Conservation (phyloP, 1,140 invertebrate species). For the Drosophila micromelanica region DNA sequence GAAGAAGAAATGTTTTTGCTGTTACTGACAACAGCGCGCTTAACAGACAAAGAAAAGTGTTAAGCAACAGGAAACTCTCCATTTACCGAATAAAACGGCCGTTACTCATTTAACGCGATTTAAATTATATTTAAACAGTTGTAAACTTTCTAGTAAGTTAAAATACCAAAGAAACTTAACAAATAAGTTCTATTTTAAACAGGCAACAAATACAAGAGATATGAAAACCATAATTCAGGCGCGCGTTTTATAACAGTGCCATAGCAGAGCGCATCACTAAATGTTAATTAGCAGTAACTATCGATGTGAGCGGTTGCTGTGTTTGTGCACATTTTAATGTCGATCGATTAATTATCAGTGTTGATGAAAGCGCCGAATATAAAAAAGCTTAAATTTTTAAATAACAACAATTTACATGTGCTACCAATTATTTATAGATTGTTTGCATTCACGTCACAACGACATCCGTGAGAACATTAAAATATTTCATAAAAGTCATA, state of each 20-base stretch:
- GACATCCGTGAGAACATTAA: not conserved
- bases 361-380: not conserved
- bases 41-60: slow-evolving; percentile 1
- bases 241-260: not conserved
- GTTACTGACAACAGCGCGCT: slow-evolving; percentile 9
- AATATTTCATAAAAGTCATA: not conserved
- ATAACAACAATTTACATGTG: slow-evolving; percentile 6
- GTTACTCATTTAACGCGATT: not conserved
- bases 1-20: slow-evolving; percentile 21
- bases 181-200: not conserved
- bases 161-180: not conserved
- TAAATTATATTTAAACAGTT: too few species aligned
- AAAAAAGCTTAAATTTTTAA: slow-evolving; percentile 3
- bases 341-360: not conserved
- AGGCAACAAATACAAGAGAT: not conserved
- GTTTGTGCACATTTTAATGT: too few species aligned
- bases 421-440: slow-evolving; percentile 8
- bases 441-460: not conserved
- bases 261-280: not conserved
- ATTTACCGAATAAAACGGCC: not conserved
- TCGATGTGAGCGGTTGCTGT: not conserved
- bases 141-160: too few species aligned
- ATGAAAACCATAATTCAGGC: not conserved
- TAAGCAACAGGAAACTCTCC: not conserved
- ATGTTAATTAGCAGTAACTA: slow-evolving; percentile 4